Evolutionary conservation across 53 echinoderm and acorn worm species (phyloP), one percentile per base, ranked within the genome.

Genomic region (Henricia sp.): DNA sequence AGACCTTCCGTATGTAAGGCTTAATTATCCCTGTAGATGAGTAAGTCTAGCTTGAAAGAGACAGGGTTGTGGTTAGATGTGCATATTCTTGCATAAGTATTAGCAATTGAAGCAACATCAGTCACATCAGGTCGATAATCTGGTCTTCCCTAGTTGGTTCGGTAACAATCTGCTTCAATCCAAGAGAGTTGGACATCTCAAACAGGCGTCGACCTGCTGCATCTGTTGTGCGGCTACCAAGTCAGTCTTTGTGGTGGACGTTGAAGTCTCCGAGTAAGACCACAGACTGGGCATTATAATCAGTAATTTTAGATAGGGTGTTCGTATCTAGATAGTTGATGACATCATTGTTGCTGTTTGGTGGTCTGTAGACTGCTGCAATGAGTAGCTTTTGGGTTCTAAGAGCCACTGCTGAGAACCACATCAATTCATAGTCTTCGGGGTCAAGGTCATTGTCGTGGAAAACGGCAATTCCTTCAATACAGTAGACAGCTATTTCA

Each of bases 1-100:
- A 84, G 33, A 75, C 68, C 50, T 84, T 88, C 17, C 78, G 40
- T 40, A 34, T 85, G 77, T 91, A 89, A 11, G 83, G 83, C 42
- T 90, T 82, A n/a, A n/a, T n/a, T n/a, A 67, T 90, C 90, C 39
- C 90, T 87, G 53, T 69, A 34, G 27, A 67, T 40, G 4, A 84
- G 57, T 11, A 84, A 52, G 16, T 88, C 70, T 3, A 88, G 70
- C 29, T 68, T 50, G 1, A 54, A 24, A 6, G 80, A 37, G 1
- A 89, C 89, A 33, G 84, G 85, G 65, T 89, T 92, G 48, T 89
- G 91, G 28, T 91, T 84, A 37, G 88, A 88, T 10, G 88, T 91
- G n/a, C 88, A 83, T 17, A 86, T 26, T 20, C 40, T 66, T 25
- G 85, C 76, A 56, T 26, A 21, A 32, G 87, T 53, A 21, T 40